A percentile compares a stretch with the other conserved stretches of the same genome.
These are phyloP conservation scores for Caenorhabditis uteleia DNA, from an alignment of 2,888 invertebrate species.

Conservation along the genomic window DNA sequence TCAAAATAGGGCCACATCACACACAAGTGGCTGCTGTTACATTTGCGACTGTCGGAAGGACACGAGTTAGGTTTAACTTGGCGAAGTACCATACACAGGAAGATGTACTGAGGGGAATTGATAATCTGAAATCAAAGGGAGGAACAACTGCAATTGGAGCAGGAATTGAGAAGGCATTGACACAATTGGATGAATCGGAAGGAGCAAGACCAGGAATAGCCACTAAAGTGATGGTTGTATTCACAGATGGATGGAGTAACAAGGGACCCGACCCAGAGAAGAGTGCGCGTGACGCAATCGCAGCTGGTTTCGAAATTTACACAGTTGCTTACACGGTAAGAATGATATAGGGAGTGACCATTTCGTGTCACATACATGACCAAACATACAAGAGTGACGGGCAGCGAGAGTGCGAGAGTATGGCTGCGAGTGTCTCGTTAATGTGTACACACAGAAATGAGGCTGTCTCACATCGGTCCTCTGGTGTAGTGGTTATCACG, in stretches of 20 bases:
- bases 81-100: constrained; percentile 54
- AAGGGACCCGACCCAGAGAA: constrained; percentile 63
- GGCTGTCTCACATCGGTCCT: constrained; percentile 14
- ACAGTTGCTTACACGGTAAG: constrained; percentile 58
- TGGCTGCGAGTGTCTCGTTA: background rate
- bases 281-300: constrained; percentile 51
- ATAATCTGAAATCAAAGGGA: constrained; percentile 54
- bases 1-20: constrained; percentile 62
- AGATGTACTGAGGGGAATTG: constrained; percentile 57
- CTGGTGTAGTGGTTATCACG: constrained; percentile 66
- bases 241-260: constrained; percentile 68
- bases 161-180: constrained; percentile 61
- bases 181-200: constrained; percentile 58
- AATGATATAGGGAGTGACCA: no score
- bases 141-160: constrained; percentile 67
- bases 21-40: constrained; percentile 64
- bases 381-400: no score
- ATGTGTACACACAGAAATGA: background rate
- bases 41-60: constrained; percentile 64
- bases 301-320: constrained; percentile 60
- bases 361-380: no score
- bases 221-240: constrained; percentile 66
- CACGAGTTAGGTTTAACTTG: constrained; percentile 62
- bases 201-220: constrained; percentile 67
- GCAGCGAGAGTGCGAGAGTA: background rate